Percentiles rank a stretch among this genome's conserved stretches.
Conservation (phyloP, 2,113 vertebrate species). For the Neodon shergylaensis region DNA sequence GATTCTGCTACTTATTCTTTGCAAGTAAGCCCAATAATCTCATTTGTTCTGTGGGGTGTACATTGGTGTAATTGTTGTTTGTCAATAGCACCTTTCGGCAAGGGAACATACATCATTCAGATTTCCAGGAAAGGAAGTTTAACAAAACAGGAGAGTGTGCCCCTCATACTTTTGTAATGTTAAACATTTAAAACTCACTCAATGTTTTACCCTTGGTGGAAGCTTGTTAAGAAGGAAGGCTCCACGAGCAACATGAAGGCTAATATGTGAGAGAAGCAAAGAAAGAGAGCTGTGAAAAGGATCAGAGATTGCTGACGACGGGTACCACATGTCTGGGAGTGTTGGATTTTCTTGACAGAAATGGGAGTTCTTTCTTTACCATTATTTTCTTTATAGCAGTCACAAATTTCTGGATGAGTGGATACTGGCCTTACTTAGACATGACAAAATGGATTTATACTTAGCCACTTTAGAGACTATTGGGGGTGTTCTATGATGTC, state of each 20-base stretch:
- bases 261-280: neutral
- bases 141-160: conserved; percentile 25
- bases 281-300: neutral
- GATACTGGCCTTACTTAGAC: conserved; percentile 94
- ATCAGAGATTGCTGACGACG: conserved; percentile 72
- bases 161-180: conserved; percentile 56
- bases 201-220: conserved; percentile 17
- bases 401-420: conserved; percentile 95
- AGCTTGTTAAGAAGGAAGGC: neutral
- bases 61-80: neutral
- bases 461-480: conserved; percentile 87
- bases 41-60: too few species aligned
- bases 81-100: neutral
- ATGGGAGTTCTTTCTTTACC: conserved; percentile 94
- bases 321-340: conserved; percentile 81
- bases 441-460: conserved; percentile 91
- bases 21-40: neutral
- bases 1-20: neutral
- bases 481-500: conserved; percentile 88
- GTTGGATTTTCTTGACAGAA: conserved; percentile 87
- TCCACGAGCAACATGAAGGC: fast-evolving
- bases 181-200: conserved; percentile 68
- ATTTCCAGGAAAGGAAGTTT: neutral
- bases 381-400: conserved; percentile 93
- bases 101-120: neutral